Evolutionary conservation across 2,888 invertebrate genomes (phyloP).

Genomic region (Julus scandinavius): DNA sequence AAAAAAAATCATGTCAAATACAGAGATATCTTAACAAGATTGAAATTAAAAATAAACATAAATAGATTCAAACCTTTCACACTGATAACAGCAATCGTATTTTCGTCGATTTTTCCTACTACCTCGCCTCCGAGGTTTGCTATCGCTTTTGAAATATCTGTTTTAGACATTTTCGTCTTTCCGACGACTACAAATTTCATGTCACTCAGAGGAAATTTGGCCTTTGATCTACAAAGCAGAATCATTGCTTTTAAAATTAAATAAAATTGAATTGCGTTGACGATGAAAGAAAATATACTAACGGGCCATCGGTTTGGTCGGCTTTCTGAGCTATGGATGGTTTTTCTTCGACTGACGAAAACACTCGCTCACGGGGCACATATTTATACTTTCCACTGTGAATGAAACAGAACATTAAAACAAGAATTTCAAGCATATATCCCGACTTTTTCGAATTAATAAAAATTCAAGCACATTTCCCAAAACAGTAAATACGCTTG

Average conservation of each 20-base stretch:
- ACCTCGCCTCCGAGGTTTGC: slow-evolving; percentile 81
- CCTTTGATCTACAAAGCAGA: not conserved
- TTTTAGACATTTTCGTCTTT: slow-evolving; percentile 67
- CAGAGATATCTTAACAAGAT: not conserved
- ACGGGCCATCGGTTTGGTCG: slow-evolving; percentile 43
- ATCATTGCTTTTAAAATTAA: not conserved
- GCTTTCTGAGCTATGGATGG: not conserved
- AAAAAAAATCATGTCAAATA: not conserved
- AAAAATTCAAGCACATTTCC: too few relatives aligned
- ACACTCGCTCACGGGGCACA: slow-evolving; percentile 64
- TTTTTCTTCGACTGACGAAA: slow-evolving; percentile 60
- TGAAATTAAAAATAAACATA: not conserved
- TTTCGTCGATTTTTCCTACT: slow-evolving; percentile 66
- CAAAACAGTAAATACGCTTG: too few relatives aligned
- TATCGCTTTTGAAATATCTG: slow-evolving; percentile 76
- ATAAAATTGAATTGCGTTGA: not conserved
- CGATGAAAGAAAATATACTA: not conserved
- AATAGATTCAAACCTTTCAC: not conserved
- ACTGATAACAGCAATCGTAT: slow-evolving; percentile 74
- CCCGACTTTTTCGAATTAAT: too few relatives aligned
- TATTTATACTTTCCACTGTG: slow-evolving; percentile 67
- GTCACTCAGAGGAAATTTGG: slow-evolving; percentile 72
- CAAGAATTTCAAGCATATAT: too few relatives aligned
- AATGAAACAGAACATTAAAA: not conserved
- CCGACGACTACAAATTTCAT: slow-evolving; percentile 78